Percentiles rank a stretch among this genome's conserved stretches.
Evolutionary conservation across 2,888 invertebrate species (phyloP).

Genomic region (Serrognathus titanus): DNA sequence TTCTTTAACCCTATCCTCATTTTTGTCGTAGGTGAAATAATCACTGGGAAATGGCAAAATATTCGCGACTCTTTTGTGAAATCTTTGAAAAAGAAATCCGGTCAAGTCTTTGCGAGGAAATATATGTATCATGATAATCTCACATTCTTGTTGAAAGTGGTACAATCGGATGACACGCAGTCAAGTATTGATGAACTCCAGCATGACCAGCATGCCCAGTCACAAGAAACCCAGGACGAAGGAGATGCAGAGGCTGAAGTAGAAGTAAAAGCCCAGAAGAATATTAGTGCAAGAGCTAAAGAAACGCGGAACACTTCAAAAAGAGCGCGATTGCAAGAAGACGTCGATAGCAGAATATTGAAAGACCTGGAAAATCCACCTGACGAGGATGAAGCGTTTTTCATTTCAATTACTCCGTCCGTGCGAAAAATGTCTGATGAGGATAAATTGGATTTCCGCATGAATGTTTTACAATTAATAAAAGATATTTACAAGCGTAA

Average conservation of each 20-base stretch:
- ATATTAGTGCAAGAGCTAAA: background rate
- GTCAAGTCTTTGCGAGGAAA: slow-evolving; percentile 2
- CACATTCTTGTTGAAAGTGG: background rate
- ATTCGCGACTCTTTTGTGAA: slow-evolving; percentile 8
- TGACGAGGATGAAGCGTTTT: slow-evolving; percentile 22
- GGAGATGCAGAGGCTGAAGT: too few relatives aligned
- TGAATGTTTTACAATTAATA: too few relatives aligned
- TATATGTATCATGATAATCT: slow-evolving; percentile 5
- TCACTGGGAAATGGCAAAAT: too few relatives aligned
- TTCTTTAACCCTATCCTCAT: too few relatives aligned
- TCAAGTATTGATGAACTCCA: background rate
- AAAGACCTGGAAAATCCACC: background rate
- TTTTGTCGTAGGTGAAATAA: too few relatives aligned
- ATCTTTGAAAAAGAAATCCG: slow-evolving; percentile 9
- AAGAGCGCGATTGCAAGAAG: background rate
- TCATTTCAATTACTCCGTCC: slow-evolving; percentile 16
- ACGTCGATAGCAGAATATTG: background rate
- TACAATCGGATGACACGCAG: background rate
- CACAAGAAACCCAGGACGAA: background rate
- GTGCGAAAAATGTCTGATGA: slow-evolving; percentile 18
- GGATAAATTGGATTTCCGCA: too few relatives aligned
- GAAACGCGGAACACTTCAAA: background rate
- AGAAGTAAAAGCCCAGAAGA: too few relatives aligned
- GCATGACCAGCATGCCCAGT: too few relatives aligned
- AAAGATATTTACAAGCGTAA: too few relatives aligned